Base-by-base conservation (phyloP, 2,113 vertebrate genomes). In the Cromileptes altivelis region DNA sequence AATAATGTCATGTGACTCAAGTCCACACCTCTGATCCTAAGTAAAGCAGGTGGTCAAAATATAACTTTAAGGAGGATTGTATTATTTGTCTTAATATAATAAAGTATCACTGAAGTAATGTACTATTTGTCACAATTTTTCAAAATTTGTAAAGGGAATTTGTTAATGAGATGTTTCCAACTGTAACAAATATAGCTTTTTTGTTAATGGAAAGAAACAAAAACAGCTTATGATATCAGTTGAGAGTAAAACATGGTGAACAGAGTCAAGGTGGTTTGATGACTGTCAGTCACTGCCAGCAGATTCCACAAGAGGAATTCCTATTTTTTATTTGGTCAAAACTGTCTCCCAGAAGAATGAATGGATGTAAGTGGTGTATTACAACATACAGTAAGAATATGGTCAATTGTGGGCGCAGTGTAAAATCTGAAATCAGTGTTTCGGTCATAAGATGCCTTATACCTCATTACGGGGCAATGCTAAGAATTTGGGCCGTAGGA, bases 161-260 rank as follows among this genome's bases (percentile, higher is more conserved):
- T 70, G 63, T 53, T 15, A 69, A 85, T 86, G 21, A 88, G 74
- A 84, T 76, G 11, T 58, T 62, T 78, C 53, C 61, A 82, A 40
- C 62, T 62, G 78, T 86, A 84, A 70, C 58, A 92, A 90, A 89
- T 87, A 84, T 87, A 72, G 25, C 23, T 47, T 87, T 92, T 70
- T 91, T 91, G 91, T 91, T 90, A 72, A 90, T 73, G 82, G 75
- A 77, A 90, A 86, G 82, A 79, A 91, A 89, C 81, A 87, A 80
- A 74, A 90, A 89, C 80, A 88, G 77, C 81, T 89, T 63, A 85
- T 79, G 80, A 82, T 61, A 82, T 74, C 83, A 89, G 67, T 69
- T 72, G 68, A 87, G 42, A 78, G 80, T 65, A 80, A 88, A 86
- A 85, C 27, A 37, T 83, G 45, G 52, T 77, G 69, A 89, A 79